A percentile compares a stretch with the other conserved stretches of the same genome.
phyloP scores from a whole-genome alignment of 2,888 invertebrate genomes.

The Agrochola lota region DNA sequence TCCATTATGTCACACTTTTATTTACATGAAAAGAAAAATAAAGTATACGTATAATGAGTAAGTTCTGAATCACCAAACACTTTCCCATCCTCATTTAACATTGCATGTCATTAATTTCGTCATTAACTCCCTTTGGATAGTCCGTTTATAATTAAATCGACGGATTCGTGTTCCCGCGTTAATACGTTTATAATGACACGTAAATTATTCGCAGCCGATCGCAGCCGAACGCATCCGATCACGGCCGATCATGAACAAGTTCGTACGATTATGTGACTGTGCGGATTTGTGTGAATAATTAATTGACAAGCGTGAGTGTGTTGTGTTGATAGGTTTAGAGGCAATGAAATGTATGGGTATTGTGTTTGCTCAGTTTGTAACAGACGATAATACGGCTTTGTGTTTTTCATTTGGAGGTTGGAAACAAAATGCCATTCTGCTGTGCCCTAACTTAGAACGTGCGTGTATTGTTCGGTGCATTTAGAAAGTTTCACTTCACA shows the following conservation, averaged over 20 bases:
- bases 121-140: slow-evolving; percentile 44
- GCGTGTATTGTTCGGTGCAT: not conserved
- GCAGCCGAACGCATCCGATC: slow-evolving; percentile 11
- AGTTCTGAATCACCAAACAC: not conserved
- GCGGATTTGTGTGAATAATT: slow-evolving; percentile 48
- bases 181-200: slow-evolving; percentile 29
- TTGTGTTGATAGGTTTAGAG: slow-evolving; percentile 30
- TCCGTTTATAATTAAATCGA: slow-evolving; percentile 53
- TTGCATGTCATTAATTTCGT: slow-evolving; percentile 42
- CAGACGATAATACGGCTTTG: not conserved
- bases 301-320: slow-evolving; percentile 22
- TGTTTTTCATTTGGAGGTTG: not conserved
- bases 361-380: slow-evolving; percentile 9
- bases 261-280: slow-evolving; percentile 33
- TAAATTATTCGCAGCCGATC: slow-evolving; percentile 44
- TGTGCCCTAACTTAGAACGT: too few species aligned
- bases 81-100: slow-evolving; percentile 19
- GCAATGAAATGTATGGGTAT: slow-evolving; percentile 12
- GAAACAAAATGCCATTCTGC: not conserved
- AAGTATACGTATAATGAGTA: not conserved
- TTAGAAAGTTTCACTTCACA: not conserved
- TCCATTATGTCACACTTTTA: not conserved
- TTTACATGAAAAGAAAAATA: not conserved
- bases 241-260: slow-evolving; percentile 21
- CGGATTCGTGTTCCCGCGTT: slow-evolving; percentile 33